Base-by-base conservation (phyloP, 1,140 invertebrate species). In the Papilio dardanus region DNA sequence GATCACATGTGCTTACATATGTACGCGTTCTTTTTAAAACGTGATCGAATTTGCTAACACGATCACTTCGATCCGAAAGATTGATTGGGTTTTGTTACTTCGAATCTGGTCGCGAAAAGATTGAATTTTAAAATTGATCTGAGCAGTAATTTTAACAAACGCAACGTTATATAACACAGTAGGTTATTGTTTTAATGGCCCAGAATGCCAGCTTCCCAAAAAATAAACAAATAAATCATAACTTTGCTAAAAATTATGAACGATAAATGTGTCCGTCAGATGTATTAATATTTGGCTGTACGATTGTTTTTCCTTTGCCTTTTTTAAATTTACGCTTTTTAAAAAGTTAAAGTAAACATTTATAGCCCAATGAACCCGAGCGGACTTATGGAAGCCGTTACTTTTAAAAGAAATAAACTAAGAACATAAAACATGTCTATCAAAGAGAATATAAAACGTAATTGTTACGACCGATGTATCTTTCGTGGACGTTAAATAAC, bases 391-490 rank as follows among this genome's bases (percentile, higher is more conserved):
- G 69, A 31, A 71, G 71, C 71, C 71, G 71, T 73, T 73, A 58
- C 19, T 73, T 50, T 54, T 33, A 73, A 73, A 73, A 58, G 54
- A 73, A 73, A 54, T 73, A 50, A 73, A 71, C 69, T 50, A 35
- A n/a, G 71, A 7, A 73, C 71, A 73, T 73, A 73, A 73, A 46
- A 71, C 40, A 73, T 50, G 50, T 58, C 28, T 33, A 73, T 73
- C 71, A 58, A 73, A 73, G 28, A 35, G 71, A 40, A 28, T 73
- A 73, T 73, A 73, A 73, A 73, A 73, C 37, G 77, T 83, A 83
- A 83, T 83, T 83, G 82, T 83, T 83, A 80, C 75, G 19, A 62
- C 54, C 65, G 69, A 78, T 42, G 75, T 73, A 75, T 81, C 83
- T 81, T 81, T 76, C 81, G 68, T 68, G 21, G 71, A 75, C 40